These are phyloP conservation scores for Menura novaehollandiae DNA, from an alignment of 2,113 vertebrate species.

Conservation along the genomic window DNA sequence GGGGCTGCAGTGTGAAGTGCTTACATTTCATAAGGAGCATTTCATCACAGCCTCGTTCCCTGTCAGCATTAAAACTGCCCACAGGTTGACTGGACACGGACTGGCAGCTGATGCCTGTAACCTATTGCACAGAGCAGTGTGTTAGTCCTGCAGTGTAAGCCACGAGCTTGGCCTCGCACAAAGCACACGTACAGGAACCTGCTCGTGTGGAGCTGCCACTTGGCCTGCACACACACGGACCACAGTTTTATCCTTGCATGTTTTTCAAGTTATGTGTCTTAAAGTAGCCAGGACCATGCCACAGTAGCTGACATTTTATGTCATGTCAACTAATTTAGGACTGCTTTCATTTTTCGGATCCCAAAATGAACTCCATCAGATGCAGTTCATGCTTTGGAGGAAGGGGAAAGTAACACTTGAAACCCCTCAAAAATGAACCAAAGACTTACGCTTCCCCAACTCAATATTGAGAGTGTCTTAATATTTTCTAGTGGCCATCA, in stretches of 20 bases:
- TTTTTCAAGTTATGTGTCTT: not conserved
- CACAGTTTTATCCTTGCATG: not conserved
- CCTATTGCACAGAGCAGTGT: not conserved
- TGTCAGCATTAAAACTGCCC: not conserved
- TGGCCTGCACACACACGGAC: not conserved
- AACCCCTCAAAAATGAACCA: not conserved
- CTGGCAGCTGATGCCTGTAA: not conserved
- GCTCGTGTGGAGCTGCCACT: accelerated
- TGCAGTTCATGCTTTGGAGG: not conserved
- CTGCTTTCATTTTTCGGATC: not conserved
- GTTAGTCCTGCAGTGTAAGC: accelerated
- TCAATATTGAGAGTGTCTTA: not conserved
- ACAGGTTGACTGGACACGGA: not conserved
- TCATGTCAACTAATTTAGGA: not conserved
- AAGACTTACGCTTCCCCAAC: not conserved
- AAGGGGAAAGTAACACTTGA: not conserved
- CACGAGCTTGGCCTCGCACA: not conserved
- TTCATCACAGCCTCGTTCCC: not conserved
- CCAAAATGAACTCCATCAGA: not conserved
- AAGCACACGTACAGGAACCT: accelerated
- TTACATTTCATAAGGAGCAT: not conserved
- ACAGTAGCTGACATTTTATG: not conserved
- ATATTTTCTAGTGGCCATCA: not conserved
- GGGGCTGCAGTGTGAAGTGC: not conserved
- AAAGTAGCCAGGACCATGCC: not conserved